These are phyloP conservation scores for Geotrupes spiniger DNA, from an alignment of 2,888 invertebrate species.

Conservation along the genomic window DNA sequence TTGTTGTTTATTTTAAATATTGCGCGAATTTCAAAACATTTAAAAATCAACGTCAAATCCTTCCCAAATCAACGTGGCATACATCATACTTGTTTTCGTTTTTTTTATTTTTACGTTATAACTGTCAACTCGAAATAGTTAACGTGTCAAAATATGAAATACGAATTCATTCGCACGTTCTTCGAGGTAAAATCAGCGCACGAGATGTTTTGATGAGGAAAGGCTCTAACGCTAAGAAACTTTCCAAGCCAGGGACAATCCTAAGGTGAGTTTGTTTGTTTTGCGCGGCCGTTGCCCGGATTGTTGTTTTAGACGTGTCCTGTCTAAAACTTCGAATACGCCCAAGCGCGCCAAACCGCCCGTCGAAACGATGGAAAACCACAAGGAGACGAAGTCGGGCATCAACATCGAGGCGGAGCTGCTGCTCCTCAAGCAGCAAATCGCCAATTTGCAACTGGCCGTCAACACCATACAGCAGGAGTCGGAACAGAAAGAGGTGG, in stretches of 20 bases:
- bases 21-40: too few relatives aligned
- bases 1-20: too few relatives aligned
- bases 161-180: constrained; percentile 10
- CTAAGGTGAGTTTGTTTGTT: constrained; percentile 33
- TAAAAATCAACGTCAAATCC: too few relatives aligned
- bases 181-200: constrained; percentile 2
- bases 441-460: constrained; percentile 50
- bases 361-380: constrained; percentile 8
- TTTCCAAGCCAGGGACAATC: constrained; percentile 36
- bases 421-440: constrained; percentile 44
- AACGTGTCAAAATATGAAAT: constrained; percentile 19
- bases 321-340: constrained; percentile 22
- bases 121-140: constrained; percentile 6
- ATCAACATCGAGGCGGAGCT: constrained; percentile 38
- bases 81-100: constrained; percentile 17
- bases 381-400: constrained; percentile 11
- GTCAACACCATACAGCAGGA: constrained; percentile 50
- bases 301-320: constrained; percentile 21
- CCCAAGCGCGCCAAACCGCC: constrained; percentile 11
- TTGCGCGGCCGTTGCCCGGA: background rate
- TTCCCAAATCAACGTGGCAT: background rate
- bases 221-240: constrained; percentile 34
- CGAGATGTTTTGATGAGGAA: constrained; percentile 33
- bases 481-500: constrained; percentile 51
- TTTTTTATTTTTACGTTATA: constrained; percentile 16